These are phyloP conservation scores for Isaurus tuberculatus DNA, from an alignment of 92 coral and sea anemone genomes.

Conservation along the genomic window DNA sequence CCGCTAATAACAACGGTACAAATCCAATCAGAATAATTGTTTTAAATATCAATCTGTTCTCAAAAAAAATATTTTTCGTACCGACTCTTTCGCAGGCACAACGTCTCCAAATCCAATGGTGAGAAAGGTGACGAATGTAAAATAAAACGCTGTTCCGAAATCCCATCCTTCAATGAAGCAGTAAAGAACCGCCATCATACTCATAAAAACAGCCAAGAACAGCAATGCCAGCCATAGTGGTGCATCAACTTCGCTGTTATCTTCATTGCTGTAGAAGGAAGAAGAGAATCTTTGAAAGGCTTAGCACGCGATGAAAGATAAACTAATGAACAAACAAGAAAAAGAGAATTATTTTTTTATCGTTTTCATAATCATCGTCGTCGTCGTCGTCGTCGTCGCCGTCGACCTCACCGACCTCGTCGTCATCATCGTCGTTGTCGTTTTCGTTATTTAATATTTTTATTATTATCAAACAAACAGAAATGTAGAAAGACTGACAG, in stretches of 20 bases:
- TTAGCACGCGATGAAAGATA: no score
- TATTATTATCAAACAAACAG: no score
- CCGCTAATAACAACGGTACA: no score
- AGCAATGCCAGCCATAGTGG: slow-evolving; percentile 85
- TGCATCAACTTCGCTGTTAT: slow-evolving; percentile 76
- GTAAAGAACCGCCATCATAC: slow-evolving; percentile 65
- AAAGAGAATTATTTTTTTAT: no score
- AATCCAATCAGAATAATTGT: no score
- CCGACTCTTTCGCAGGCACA: slow-evolving; percentile 74
- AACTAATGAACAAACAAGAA: no score
- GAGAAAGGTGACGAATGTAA: slow-evolving; percentile 75
- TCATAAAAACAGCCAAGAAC: slow-evolving; percentile 66
- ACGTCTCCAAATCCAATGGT: slow-evolving; percentile 94
- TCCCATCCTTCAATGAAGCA: slow-evolving; percentile 91
- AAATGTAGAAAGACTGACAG: no score
- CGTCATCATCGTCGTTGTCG: no score
- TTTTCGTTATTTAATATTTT: not conserved
- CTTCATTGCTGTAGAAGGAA: slow-evolving; percentile 48
- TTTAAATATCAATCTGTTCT: not conserved
- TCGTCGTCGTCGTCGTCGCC: no score
- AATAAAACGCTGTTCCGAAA: slow-evolving; percentile 85
- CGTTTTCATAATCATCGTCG: no score
- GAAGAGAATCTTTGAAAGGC: not conserved
- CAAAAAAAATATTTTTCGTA: not conserved
- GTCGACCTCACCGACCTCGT: no score